phyloP scores from a whole-genome alignment of 1,140 invertebrate genomes.

The Achroia grisella region DNA sequence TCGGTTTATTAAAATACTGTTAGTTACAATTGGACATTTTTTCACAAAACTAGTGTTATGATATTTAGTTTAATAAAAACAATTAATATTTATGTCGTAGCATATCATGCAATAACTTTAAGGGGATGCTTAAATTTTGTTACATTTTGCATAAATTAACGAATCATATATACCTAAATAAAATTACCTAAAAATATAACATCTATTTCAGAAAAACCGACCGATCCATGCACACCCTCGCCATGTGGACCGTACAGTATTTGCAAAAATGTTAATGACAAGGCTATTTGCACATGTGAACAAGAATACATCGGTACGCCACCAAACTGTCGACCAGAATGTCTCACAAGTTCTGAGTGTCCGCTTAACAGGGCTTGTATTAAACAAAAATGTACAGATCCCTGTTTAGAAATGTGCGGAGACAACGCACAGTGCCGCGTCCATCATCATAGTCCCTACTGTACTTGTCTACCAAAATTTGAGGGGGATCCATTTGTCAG shows the following conservation, averaged over 20 bases:
- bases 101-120: too few species aligned
- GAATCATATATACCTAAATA: too few species aligned
- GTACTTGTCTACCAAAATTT: conserved; percentile 75
- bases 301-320: conserved; percentile 82
- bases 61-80: too few species aligned
- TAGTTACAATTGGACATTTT: too few species aligned
- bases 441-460: conserved; percentile 79
- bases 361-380: conserved; percentile 77
- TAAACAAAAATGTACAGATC: conserved; percentile 79
- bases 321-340: conserved; percentile 82
- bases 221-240: conserved; percentile 74
- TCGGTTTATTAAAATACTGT: too few species aligned
- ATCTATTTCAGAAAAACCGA: conserved; percentile 49
- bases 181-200: background rate
- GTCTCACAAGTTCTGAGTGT: conserved; percentile 81
- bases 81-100: too few species aligned
- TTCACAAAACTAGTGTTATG: too few species aligned
- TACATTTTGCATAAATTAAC: too few species aligned
- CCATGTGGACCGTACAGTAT: conserved; percentile 81
- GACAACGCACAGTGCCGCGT: conserved; percentile 83
- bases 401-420: conserved; percentile 82
- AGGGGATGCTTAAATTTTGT: too few species aligned
- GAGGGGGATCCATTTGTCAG: conserved; percentile 78
- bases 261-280: conserved; percentile 77
- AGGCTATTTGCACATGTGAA: conserved; percentile 80